Conservation (phyloP, 2,113 vertebrate genomes). For the Dicrurus megarhynchus region DNA sequence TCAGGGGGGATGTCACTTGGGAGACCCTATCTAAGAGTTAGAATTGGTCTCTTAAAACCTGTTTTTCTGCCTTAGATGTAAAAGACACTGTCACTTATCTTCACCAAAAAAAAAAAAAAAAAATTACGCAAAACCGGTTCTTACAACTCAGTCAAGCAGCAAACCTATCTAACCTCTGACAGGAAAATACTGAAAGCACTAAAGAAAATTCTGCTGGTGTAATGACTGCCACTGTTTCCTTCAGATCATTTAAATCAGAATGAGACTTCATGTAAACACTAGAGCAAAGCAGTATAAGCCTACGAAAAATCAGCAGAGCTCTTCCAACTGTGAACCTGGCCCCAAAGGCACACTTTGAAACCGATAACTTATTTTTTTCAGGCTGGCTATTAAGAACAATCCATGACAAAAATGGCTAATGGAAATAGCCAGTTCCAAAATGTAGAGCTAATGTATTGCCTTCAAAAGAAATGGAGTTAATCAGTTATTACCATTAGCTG, state of each 20-base stretch:
- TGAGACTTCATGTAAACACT: slow-evolving; percentile 10
- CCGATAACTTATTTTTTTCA: background rate
- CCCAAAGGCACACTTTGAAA: slow-evolving; percentile 18
- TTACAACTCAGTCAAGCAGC: background rate
- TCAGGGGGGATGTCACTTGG: background rate
- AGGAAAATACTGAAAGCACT: background rate
- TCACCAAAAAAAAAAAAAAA: background rate
- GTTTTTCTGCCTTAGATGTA: background rate
- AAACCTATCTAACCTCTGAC: background rate
- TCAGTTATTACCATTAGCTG: background rate
- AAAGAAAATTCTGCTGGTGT: background rate
- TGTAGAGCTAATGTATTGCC: background rate
- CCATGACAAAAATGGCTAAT: background rate
- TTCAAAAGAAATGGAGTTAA: background rate
- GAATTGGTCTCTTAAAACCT: background rate
- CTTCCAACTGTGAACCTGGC: background rate
- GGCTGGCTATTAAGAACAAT: background rate
- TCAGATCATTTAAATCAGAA: slow-evolving; percentile 37
- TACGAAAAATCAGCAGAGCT: background rate
- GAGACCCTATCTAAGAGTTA: background rate
- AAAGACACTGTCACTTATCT: background rate
- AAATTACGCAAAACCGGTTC: background rate
- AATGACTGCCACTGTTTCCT: background rate
- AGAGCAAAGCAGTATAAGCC: background rate
- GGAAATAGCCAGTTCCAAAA: background rate